Percentiles rank a stretch among this genome's conserved stretches.
These are phyloP conservation scores for Apis mellifera DNA, from an alignment of 1,140 invertebrate species.

Conservation along the genomic window DNA sequence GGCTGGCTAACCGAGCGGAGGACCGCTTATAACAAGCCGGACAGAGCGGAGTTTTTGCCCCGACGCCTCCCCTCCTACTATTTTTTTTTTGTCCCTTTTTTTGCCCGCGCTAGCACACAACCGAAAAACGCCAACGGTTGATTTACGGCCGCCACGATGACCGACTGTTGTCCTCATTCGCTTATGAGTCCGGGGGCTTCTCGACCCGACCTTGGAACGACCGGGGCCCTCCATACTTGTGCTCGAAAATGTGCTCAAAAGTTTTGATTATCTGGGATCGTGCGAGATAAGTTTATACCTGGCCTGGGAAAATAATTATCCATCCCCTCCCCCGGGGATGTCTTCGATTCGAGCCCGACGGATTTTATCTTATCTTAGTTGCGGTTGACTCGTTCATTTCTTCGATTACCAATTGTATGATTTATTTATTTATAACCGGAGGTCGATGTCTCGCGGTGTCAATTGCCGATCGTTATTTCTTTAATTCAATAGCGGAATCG, in stretches of 20 bases:
- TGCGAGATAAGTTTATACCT: constrained; percentile 40
- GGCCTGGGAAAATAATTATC: constrained; percentile 37
- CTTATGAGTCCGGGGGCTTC: constrained; percentile 68
- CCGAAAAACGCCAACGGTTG: constrained; percentile 76
- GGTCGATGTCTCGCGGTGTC: background rate
- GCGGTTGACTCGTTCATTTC: background rate
- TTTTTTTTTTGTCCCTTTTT: constrained; percentile 49
- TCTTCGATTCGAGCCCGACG: background rate
- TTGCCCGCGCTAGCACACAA: constrained; percentile 62
- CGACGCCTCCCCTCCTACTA: constrained; percentile 63
- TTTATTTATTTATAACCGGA: background rate
- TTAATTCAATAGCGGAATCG: background rate
- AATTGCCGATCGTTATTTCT: background rate
- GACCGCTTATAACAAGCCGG: constrained; percentile 71
- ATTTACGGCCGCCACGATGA: constrained; percentile 79
- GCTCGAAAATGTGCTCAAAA: background rate
- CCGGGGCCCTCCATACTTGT: background rate
- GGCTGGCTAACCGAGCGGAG: constrained; percentile 44
- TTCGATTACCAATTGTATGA: constrained; percentile 18
- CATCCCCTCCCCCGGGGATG: too few species aligned
- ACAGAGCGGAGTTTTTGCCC: constrained; percentile 68
- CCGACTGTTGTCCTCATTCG: constrained; percentile 76
- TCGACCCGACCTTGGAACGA: constrained; percentile 72
- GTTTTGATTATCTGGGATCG: constrained; percentile 38
- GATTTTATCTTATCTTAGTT: constrained; percentile 4